A percentile compares a stretch with the other conserved stretches of the same genome.
These are phyloP conservation scores for Arenaria interpres DNA, from an alignment of 2,113 vertebrate species.

Conservation along the genomic window DNA sequence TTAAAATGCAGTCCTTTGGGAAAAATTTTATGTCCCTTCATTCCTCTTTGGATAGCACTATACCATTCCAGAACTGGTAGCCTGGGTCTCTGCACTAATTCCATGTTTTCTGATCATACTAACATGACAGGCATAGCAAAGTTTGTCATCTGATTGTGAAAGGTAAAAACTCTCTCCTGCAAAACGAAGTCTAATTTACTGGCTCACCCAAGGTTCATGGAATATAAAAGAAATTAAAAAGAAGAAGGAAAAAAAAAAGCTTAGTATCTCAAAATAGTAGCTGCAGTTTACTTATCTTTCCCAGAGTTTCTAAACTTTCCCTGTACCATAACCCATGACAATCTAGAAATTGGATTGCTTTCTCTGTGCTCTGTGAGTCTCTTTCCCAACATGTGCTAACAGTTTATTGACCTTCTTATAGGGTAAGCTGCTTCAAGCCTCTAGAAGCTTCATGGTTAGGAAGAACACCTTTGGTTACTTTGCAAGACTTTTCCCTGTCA, in stretches of 20 bases:
- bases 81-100: not conserved
- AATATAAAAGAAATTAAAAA: not conserved
- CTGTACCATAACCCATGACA: not conserved
- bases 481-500: not conserved
- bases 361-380: not conserved
- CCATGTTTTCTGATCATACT: not conserved
- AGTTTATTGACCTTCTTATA: not conserved
- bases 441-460: not conserved
- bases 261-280: not conserved
- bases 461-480: not conserved
- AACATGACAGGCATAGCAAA: not conserved
- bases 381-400: not conserved
- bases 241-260: not conserved
- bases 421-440: not conserved
- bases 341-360: not conserved
- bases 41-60: not conserved
- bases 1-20: not conserved
- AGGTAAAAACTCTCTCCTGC: not conserved
- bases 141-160: not conserved
- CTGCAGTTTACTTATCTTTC: not conserved
- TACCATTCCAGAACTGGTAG: not conserved
- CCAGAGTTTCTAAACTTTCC: not conserved
- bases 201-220: not conserved
- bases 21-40: not conserved
- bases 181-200: not conserved